Evolutionary conservation across 2,888 invertebrate species (phyloP).

Genomic region (Holacanthella duospinosa): DNA sequence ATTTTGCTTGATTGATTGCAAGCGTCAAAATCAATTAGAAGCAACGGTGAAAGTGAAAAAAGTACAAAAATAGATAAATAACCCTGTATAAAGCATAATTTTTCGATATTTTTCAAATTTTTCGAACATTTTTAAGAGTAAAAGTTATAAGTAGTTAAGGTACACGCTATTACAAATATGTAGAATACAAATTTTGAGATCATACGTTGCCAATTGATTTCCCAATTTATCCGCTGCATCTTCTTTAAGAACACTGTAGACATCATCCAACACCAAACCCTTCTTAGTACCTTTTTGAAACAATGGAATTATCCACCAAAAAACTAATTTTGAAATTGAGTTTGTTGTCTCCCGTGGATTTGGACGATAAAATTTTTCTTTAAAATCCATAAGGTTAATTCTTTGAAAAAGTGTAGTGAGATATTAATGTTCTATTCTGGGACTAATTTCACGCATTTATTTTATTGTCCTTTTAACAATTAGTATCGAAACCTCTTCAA

Average conservation of each 20-base stretch:
- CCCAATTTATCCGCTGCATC: conserved; percentile 61
- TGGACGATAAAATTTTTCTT: conserved; percentile 46
- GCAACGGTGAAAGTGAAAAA: no score
- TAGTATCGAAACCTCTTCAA: no score
- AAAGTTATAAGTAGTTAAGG: conserved; percentile 37
- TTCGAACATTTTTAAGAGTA: neutral
- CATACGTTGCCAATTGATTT: conserved; percentile 55
- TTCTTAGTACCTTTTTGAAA: conserved; percentile 64
- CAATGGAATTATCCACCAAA: conserved; percentile 66
- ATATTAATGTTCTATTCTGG: no score
- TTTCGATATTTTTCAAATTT: neutral
- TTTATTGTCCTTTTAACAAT: no score
- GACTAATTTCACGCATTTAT: no score
- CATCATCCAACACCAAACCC: conserved; percentile 60
- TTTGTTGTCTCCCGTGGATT: conserved; percentile 53
- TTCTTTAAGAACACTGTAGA: conserved; percentile 56
- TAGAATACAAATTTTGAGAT: no score
- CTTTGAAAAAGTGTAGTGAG: no score
- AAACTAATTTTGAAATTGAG: conserved; percentile 53
- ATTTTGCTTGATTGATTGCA: no score
- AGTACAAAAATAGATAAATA: no score
- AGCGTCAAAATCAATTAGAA: no score
- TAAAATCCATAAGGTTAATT: conserved; percentile 38
- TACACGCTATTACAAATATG: conserved; percentile 12
- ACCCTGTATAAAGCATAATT: conserved; percentile 1